These are phyloP conservation scores for Spatula clypeata DNA, from an alignment of 2,797 vertebrate genomes.

Conservation along the genomic window DNA sequence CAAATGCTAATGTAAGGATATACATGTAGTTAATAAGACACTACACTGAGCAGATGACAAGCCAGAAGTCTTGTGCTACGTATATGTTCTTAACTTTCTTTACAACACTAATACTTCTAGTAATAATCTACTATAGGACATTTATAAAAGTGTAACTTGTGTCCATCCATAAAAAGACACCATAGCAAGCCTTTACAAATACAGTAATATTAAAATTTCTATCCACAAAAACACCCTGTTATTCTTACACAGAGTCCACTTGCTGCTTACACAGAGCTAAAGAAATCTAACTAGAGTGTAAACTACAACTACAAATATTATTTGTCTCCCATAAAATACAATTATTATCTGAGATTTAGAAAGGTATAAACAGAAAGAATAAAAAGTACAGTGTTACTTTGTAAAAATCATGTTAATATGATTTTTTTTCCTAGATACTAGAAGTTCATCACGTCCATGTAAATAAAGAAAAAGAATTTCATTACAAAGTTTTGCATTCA, in stretches of 20 bases:
- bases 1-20: not conserved
- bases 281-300: not conserved
- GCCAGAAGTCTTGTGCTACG: not conserved
- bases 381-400: not conserved
- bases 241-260: not conserved
- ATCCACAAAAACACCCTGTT: not conserved
- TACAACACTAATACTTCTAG: not conserved
- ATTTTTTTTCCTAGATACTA: fast-evolving
- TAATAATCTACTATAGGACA: not conserved
- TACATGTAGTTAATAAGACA: not conserved
- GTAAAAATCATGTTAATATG: not conserved
- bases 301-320: not conserved
- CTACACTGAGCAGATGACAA: not conserved
- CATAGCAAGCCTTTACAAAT: not conserved
- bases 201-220: not conserved
- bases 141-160: not conserved
- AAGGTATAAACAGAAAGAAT: not conserved
- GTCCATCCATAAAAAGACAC: not conserved
- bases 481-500: not conserved
- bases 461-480: not conserved
- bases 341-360: not conserved
- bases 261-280: not conserved
- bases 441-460: not conserved
- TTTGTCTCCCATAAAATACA: not conserved
- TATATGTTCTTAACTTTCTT: not conserved